Conservation (phyloP, 2,888 invertebrate genomes). For the Gibbula magus region DNA sequence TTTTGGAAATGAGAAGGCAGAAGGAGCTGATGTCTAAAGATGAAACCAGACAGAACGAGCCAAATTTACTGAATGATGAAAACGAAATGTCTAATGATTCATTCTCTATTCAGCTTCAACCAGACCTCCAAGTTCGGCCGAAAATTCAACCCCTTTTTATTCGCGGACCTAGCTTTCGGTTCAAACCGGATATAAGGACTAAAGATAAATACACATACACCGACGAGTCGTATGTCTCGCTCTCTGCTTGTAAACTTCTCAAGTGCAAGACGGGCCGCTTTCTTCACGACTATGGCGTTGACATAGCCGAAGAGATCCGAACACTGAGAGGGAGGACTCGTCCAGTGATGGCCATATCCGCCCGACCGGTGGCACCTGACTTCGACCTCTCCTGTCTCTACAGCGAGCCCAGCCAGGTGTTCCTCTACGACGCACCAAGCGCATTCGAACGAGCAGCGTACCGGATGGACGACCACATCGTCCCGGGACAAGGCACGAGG, state of each 20-base stretch:
- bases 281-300: neutral
- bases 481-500: neutral
- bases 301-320: no score
- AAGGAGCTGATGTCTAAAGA: no score
- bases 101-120: no score
- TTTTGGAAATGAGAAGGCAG: no score
- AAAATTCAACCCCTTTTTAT: no score
- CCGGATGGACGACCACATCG: constrained; percentile 17
- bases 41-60: no score
- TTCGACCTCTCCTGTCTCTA: neutral
- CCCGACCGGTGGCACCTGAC: neutral
- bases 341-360: neutral
- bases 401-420: neutral
- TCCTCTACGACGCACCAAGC: neutral
- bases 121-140: no score
- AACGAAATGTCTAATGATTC: no score
- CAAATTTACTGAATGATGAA: no score
- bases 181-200: neutral
- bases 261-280: neutral
- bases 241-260: neutral
- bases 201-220: neutral
- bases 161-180: no score
- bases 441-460: constrained; percentile 23
- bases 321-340: no score
- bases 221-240: neutral